Base-by-base conservation (phyloP, 2,888 invertebrate species). In the Lutraria lutraria region DNA sequence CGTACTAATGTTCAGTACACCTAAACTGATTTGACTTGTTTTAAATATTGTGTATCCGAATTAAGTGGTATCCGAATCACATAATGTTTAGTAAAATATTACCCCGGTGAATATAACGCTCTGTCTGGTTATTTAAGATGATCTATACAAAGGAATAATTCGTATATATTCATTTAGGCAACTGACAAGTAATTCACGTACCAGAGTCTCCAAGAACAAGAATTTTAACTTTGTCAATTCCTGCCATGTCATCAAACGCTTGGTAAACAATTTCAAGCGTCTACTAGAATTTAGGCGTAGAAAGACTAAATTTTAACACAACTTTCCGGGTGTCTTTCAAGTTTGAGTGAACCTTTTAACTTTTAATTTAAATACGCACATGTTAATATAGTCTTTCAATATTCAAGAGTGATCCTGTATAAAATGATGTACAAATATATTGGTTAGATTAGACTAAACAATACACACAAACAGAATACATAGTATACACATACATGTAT, bases 191-290 rank as follows among this genome's bases (percentile, higher is more conserved):
- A 19, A 52, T n/a, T 25, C 19, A 80, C 82, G 63, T 83, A 96
- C 96, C 96, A 87, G 96, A 95, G 93, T 96, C 96, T 4, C 96
- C 96, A 81, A 96, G 95, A 72, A 96, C 96, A 43, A 96, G 93
- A 52, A 96, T 94, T 92, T 95, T 95, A 29, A 96, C 96, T 94
- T 96, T 96, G 79, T 96, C 96, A 53, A 95, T 94, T 13, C 94
- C 94, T 82, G 94, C 94, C 94, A 95, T 95, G 86, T 85, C 85
- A 85, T 54, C 86, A 88, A 81, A 86, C 54, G 86, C 86, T 86
- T 86, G 80, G 19, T 79, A 53, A 79, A 53, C 15, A 56, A 84
- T 31, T 19, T 34, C 31, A 76, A 76, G 29, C 76, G 76, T 76
- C 76, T 76, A 72, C 31, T 10, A n/a, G 29, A n/a, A 0, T n/a